Conservation (phyloP, 2,113 vertebrate species). For the Thermophis baileyi region DNA sequence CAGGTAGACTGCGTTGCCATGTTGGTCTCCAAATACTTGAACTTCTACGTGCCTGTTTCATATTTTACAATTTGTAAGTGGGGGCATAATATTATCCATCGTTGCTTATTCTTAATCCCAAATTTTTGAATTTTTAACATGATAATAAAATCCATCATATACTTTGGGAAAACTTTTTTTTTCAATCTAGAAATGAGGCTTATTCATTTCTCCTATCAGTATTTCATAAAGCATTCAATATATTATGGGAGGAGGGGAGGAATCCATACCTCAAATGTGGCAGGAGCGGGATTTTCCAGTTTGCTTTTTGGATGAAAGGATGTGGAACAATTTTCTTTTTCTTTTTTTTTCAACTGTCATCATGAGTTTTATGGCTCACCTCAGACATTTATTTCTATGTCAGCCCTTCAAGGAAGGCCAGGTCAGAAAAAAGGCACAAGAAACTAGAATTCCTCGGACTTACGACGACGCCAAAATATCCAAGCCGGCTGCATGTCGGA, state of each 20-base stretch:
- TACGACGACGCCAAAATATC: too few species aligned
- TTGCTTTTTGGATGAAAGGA: not conserved
- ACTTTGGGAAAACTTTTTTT: not conserved
- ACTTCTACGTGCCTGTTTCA: conserved; percentile 91
- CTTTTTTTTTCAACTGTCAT: not conserved
- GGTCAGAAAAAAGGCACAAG: not conserved
- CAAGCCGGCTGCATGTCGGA: too few species aligned
- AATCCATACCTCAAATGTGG: not conserved
- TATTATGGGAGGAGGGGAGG: not conserved
- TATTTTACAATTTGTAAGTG: conserved; percentile 7
- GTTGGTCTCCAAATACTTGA: conserved; percentile 94
- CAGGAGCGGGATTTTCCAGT: not conserved
- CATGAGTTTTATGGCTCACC: not conserved
- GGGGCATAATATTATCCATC: not conserved
- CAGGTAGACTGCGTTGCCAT: conserved; percentile 91
- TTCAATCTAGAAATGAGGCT: not conserved
- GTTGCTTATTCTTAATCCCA: not conserved
- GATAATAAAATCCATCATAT: not conserved
- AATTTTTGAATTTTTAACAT: not conserved
- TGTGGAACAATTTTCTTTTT: not conserved
- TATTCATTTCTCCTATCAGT: not conserved
- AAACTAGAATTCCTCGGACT: too few species aligned
- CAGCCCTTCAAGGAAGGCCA: not conserved
- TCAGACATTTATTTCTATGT: not conserved
- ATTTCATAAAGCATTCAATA: not conserved